Percentiles rank a stretch among this genome's conserved stretches.
phyloP scores from a whole-genome alignment of 2,888 invertebrate species.

The Dasypolia templi region DNA sequence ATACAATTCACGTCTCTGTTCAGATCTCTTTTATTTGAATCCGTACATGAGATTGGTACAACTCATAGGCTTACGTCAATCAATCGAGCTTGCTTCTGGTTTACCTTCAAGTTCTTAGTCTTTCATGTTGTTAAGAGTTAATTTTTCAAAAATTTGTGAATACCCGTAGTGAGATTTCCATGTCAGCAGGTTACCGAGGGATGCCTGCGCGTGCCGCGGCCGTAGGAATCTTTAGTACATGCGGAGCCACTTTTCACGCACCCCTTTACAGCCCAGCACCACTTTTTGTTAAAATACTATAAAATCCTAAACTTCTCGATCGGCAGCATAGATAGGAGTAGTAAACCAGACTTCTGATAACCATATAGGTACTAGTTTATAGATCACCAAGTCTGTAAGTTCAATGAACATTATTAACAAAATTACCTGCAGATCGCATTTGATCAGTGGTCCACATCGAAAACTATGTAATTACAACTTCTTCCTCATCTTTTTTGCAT shows the following conservation, averaged over 20 bases:
- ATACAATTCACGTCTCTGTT: too few relatives aligned
- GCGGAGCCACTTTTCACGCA: too few relatives aligned
- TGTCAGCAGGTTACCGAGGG: too few relatives aligned
- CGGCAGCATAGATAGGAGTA: background rate
- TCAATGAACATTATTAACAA: conserved; percentile 28
- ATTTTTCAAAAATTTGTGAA: too few relatives aligned
- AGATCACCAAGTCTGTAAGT: background rate
- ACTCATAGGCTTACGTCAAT: background rate
- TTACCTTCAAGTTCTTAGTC: too few relatives aligned
- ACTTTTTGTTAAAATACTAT: background rate
- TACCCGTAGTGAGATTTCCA: too few relatives aligned
- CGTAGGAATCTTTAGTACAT: too few relatives aligned
- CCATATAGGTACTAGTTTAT: background rate
- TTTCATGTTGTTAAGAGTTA: too few relatives aligned
- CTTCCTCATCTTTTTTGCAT: conserved; percentile 39
- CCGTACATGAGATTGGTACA: background rate
- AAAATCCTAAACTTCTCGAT: background rate
- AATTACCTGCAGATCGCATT: conserved; percentile 20
- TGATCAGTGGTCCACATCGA: conserved; percentile 33
- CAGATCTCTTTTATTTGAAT: too few relatives aligned
- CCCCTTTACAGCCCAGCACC: too few relatives aligned
- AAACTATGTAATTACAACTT: conserved; percentile 36
- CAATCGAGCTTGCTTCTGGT: background rate
- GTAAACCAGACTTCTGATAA: background rate
- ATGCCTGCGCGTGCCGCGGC: too few relatives aligned